Conservation (phyloP, 2,113 vertebrate species). For the Pelmatolapia mariae region DNA sequence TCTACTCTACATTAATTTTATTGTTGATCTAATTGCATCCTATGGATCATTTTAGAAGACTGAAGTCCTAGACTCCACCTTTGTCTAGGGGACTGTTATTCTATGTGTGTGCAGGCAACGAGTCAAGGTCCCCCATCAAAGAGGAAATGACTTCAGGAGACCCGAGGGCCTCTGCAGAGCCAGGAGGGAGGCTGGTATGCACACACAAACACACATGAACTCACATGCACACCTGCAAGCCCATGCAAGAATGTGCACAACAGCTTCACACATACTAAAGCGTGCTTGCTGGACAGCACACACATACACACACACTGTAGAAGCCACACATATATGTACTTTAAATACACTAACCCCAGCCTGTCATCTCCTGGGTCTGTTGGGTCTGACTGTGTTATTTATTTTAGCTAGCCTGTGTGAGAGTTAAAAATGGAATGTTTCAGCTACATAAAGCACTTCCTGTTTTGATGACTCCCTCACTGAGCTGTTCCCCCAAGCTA, state of each 20-base stretch:
- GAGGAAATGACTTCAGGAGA: conserved; percentile 56
- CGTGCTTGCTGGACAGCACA: not conserved
- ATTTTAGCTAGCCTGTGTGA: conserved; percentile 47
- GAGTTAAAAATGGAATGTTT: conserved; percentile 75
- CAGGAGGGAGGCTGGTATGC: conserved; percentile 1
- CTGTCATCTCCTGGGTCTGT: conserved; percentile 1
- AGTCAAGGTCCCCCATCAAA: conserved; percentile 30
- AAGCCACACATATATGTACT: not conserved
- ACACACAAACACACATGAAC: not conserved
- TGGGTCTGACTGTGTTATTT: conserved; percentile 45
- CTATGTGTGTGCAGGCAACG: not conserved
- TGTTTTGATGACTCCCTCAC: conserved; percentile 64
- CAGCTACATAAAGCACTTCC: conserved; percentile 69
- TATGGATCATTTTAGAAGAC: not conserved
- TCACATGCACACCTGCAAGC: not conserved
- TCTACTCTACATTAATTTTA: not conserved
- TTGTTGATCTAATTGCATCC: not conserved
- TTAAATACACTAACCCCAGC: not conserved
- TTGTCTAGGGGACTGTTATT: not conserved
- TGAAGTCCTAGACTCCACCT: not conserved
- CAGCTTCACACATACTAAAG: not conserved
- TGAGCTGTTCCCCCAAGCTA: conserved; percentile 21
- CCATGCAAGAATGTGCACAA: not conserved
- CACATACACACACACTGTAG: not conserved
- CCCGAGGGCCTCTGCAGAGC: conserved; percentile 1